Evolutionary conservation across 1,140 invertebrate genomes (phyloP), one percentile per base, ranked within the genome.

Genomic region (Meteorus sp.): DNA sequence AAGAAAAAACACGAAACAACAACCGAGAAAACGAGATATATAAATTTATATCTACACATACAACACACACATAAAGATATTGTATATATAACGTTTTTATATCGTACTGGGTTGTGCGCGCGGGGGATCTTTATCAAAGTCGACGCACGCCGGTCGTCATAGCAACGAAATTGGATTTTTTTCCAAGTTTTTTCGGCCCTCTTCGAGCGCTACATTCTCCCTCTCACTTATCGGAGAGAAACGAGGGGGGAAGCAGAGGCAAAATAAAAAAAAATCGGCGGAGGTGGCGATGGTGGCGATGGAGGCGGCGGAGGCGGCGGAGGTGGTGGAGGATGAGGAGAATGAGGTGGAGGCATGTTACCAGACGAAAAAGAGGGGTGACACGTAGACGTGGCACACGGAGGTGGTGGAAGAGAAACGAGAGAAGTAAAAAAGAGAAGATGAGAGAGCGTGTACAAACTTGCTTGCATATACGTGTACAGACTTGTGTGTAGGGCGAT

Each of bases 121-220:
- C 39, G 54, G 47, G 33, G 54, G 54, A 61, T 61, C 54, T 61
- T 57, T 61, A 61, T 77, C 75, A 78, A 79, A 78, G 75, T 77
- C 76, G 74, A 77, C 74, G 76, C 74, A 55, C 51, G 74, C 73
- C 69, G 71, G 74, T 79, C 74, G 67, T 69, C 75, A 77, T 79
- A 68, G 77, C 75, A 78, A 78, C 76, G 70, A 79, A 79, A 79
- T 79, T 79, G 76, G 75, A 77, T 78, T 78, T 79, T 77, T 75
- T 79, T 78, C 75, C 72, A 77, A 76, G 73, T 78, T 79, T 78
- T 78, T 77, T 78, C 75, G 77, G 74, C 73, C 72, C 69, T 75
- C 72, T 63, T 70, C 69, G 68, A 62, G 66, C 47, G 51, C 53
- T 64, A 61, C 64, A 59, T 62, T 63, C 66, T 50, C 59, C 44